phyloP scores from a whole-genome alignment of 2,113 vertebrate species.

The Physeter macrocephalus region DNA sequence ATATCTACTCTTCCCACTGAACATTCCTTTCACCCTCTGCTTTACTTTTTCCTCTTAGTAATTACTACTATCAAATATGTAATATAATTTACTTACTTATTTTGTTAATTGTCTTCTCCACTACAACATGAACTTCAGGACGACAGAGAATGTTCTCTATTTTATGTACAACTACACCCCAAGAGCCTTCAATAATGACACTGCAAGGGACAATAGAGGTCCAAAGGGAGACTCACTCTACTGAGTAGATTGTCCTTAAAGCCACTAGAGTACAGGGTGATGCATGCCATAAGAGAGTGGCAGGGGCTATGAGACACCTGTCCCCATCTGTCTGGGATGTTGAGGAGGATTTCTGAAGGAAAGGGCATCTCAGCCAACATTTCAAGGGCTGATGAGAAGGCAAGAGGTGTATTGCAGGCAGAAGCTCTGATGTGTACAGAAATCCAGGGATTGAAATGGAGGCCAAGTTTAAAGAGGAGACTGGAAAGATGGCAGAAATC shows the following conservation, averaged over 20 bases:
- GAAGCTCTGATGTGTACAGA: neutral
- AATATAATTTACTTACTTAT: neutral
- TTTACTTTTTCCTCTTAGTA: neutral
- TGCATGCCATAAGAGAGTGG: accelerated
- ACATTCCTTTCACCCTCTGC: neutral
- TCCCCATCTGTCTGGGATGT: neutral
- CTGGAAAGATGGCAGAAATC: too few species aligned
- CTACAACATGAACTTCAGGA: neutral
- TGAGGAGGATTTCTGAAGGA: neutral
- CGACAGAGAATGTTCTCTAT: neutral
- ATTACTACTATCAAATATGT: neutral
- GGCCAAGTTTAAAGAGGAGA: neutral
- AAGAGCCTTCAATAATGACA: neutral
- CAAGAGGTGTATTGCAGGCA: too few species aligned
- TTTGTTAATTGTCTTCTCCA: neutral
- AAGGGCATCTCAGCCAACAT: neutral
- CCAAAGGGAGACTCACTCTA: neutral
- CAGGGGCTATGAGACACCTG: neutral
- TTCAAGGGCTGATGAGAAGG: neutral
- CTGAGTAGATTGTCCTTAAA: neutral
- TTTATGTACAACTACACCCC: neutral
- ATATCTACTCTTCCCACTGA: neutral
- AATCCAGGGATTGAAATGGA: neutral
- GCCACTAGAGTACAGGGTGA: neutral
- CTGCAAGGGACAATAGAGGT: too few species aligned